Base-by-base conservation (phyloP, 2,797 vertebrate species). In the Poecilia wingei region DNA sequence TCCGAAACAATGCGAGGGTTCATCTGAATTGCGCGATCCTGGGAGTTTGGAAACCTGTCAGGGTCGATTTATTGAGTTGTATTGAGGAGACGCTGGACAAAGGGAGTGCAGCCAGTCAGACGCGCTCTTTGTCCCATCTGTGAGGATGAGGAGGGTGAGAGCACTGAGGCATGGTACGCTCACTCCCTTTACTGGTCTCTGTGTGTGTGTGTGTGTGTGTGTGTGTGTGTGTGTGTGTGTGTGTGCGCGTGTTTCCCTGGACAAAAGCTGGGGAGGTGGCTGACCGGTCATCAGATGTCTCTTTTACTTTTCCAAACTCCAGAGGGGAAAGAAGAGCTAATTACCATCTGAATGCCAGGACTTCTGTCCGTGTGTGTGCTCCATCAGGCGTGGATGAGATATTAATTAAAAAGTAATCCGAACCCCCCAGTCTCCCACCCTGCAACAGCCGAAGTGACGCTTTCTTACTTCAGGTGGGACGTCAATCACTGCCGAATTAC, bases 271-370 rank as follows among this genome's bases (percentile, higher is more conserved):
- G 84, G 90, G 90, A 91, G 92, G 90, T 86, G 91, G 88, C 89
- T 91, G 89, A 92, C 90, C 88, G 84, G 86, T 95, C 92, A 92
- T 95, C 91, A 90, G 92, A 93, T 90, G 93, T 95, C 94, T 94
- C 89, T 94, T 92, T 95, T 94, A 94, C 90, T 85, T 57, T 84
- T 81, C 81, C 74, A 81, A 88, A 91, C 70, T 75, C 87, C 84
- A 83, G 39, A 82, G 89, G 73, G 91, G 82, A 76, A 78, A 89
- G 92, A 84, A 80, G 88, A 91, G 91, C 89, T 91, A 81, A 94
- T 95, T 94, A 91, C 51, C 94, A 94, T 95, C 73, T 93, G 86
- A 94, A 94, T 92, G 82, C 82, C 49, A 0, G 76, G 7, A 77
- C 72, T 46, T 75, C 53, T 59, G 85, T 81, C 61, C 66, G 36